A percentile compares a stretch with the other conserved stretches of the same genome.
These are phyloP conservation scores for Poeciliopsis turrubarensis DNA, from an alignment of 2,113 vertebrate species.

Conservation along the genomic window DNA sequence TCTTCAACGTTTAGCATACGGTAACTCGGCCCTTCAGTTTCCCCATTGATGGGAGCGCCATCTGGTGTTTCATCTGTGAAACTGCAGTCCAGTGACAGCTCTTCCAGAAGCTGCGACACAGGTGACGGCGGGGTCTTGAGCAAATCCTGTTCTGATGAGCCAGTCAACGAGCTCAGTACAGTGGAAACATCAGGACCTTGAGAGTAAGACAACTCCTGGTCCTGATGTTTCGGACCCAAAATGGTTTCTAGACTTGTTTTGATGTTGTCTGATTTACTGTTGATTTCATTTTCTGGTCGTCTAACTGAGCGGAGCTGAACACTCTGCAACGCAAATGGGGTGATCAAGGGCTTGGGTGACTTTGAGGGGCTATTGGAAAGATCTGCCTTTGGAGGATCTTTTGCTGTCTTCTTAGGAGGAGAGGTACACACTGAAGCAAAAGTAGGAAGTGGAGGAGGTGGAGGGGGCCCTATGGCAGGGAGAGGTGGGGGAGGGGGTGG, in stretches of 20 bases:
- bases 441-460: conserved; percentile 58
- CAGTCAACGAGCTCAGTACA: conserved; percentile 27
- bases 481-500: conserved; percentile 62
- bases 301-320: conserved; percentile 90
- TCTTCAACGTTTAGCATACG: conserved; percentile 34
- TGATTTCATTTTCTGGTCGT: conserved; percentile 68
- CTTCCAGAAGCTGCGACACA: conserved; percentile 71
- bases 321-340: conserved; percentile 87
- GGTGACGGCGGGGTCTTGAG: conserved; percentile 72
- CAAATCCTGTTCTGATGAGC: conserved; percentile 37
- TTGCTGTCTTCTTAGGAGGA: conserved; percentile 73
- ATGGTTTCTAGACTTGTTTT: conserved; percentile 62
- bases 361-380: conserved; percentile 49
- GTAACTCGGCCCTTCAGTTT: conserved; percentile 27
- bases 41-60: conserved; percentile 20
- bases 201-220: conserved; percentile 69
- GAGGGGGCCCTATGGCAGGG: conserved; percentile 42
- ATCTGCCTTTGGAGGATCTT: conserved; percentile 63
- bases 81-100: conserved; percentile 65
- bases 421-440: conserved; percentile 64
- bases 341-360: conserved; percentile 87
- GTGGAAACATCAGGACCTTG: conserved; percentile 57
- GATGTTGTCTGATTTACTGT: conserved; percentile 51
- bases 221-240: conserved; percentile 64
- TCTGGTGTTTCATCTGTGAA: conserved; percentile 23